Base-by-base conservation (phyloP, 2,113 vertebrate genomes). In the Gopherus flavomarginatus region DNA sequence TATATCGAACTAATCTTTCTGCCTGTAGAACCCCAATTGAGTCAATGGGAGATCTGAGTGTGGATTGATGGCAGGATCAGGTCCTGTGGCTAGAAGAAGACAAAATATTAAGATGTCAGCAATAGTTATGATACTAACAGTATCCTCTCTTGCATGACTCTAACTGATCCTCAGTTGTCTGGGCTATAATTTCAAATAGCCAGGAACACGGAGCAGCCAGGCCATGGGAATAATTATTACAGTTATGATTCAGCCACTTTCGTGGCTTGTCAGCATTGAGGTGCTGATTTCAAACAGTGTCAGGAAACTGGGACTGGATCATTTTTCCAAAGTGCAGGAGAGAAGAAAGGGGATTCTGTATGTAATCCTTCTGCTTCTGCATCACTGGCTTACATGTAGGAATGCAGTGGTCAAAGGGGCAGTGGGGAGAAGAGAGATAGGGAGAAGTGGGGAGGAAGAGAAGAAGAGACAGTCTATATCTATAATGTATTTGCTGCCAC, bases 11-110 rank as follows among this genome's bases (percentile, higher is more conserved):
- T n/a, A 69, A n/a, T 77, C 81, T 3, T 4, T 82, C 57, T 91
- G 89, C 72, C 27, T 85, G 56, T 57, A 57, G 95, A 95, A 95
- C 94, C 94, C 6, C 16, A 90, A 88, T 83, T 83, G 26, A 79
- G 78, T n/a, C 80, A 26, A 85, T 42, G 50, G 92, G 93, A 95
- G 85, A 89, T 97, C 94, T 3, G 1, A 52, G 54, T 75, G 86
- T 83, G 75, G 14, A 22, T 93, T 86, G 13, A 19, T 93, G 86
- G 78, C 27, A 83, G 75, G 44, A 96, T 83, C 0, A 0, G 83
- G 85, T 14, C 83, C 81, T 50, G 16, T 57, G 38, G 49, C 35
- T 90, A n/a, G 77, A 93, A 94, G 44, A 21, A 91, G 38, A 42
- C 88, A 83, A 86, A 93, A 83, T 83, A 72, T 54, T 59, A 62